Base-by-base conservation (phyloP, 1,140 invertebrate genomes). In the Aphaenogaster floridana region DNA sequence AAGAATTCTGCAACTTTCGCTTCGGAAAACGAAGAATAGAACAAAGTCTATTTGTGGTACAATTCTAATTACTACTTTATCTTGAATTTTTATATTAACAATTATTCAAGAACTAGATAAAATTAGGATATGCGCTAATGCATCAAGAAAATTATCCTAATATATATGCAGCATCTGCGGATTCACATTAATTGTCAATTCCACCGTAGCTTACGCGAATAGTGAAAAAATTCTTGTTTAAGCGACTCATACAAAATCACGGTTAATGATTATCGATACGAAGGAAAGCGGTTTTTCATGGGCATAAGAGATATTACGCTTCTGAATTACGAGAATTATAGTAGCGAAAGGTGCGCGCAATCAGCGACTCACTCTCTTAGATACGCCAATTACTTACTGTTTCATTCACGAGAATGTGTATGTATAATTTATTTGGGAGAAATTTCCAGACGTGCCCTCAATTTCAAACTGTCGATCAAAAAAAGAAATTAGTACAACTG, bases 341-440 rank as follows among this genome's bases (percentile, higher is more conserved):
- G 59, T 79, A 68, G 83, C 83, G 83, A 86, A 79, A 66, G 72
- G 83, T 69, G 48, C 79, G 48, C 34, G 13, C 69, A 85, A 52
- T 59, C 86, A 50, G 39, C 81, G 21, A 71, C 13, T 45, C 83
- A 48, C 79, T 64, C 72, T 78, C 21, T 63, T 78, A 78, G 76
- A 79, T 83, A 52, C 50, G 17, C 83, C 42, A 63, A 78, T 66
- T 66, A 84, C 21, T 77, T 61, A 42, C 34, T 36, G 74, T 76
- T 84, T 74, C 69, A 74, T 84, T 84, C 39, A 61, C 7, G 34
- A 15, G 42, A 42, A 39, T 63, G 11, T 72, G 13, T 42, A 42
- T 6, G 13, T 63, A 52, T 50, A 42, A 79, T 86, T 78, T 86
- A 77, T 79, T 66, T 64, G 17, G 77, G 74, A 86, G 74, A 86